Conservation (phyloP, 2,888 invertebrate species). For the Tipula vernalis region DNA sequence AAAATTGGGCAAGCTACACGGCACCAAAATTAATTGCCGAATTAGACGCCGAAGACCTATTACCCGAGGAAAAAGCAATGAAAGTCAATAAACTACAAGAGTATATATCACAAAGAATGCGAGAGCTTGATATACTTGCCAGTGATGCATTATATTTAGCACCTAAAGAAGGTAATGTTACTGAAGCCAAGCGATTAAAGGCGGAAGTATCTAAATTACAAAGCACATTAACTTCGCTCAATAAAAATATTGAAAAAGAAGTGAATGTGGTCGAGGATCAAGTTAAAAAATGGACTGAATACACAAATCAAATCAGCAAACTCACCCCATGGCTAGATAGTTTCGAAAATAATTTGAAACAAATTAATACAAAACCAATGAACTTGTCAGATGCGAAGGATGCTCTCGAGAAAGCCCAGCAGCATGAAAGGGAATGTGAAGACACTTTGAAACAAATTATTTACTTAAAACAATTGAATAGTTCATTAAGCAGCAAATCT, state of each 20-base stretch:
- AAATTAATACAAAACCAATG: conserved; percentile 50
- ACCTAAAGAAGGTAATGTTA: conserved; percentile 48
- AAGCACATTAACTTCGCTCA: conserved; percentile 61
- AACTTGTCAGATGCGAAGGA: conserved; percentile 71
- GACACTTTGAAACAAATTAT: conserved; percentile 62
- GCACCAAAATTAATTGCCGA: conserved; percentile 63
- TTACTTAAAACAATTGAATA: conserved; percentile 58
- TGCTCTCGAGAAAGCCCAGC: conserved; percentile 55
- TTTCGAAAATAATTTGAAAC: conserved; percentile 66
- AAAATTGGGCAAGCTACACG: conserved; percentile 67
- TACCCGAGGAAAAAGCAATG: conserved; percentile 69
- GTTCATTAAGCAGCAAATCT: conserved; percentile 57
- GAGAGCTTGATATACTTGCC: conserved; percentile 56
- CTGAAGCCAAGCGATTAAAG: conserved; percentile 60
- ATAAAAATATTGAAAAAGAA: conserved; percentile 63
- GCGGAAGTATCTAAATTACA: conserved; percentile 63
- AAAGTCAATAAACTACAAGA: conserved; percentile 64
- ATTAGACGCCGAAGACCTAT: conserved; percentile 61
- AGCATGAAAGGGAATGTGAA: conserved; percentile 66
- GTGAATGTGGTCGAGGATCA: conserved; percentile 64
- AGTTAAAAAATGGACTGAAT: conserved; percentile 71
- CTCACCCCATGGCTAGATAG: conserved; percentile 82
- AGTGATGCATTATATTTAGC: conserved; percentile 64
- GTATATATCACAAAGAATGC: conserved; percentile 63
- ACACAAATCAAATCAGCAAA: conserved; percentile 64